Conservation (phyloP, 2,113 vertebrate species). For the Ellobius talpinus region DNA sequence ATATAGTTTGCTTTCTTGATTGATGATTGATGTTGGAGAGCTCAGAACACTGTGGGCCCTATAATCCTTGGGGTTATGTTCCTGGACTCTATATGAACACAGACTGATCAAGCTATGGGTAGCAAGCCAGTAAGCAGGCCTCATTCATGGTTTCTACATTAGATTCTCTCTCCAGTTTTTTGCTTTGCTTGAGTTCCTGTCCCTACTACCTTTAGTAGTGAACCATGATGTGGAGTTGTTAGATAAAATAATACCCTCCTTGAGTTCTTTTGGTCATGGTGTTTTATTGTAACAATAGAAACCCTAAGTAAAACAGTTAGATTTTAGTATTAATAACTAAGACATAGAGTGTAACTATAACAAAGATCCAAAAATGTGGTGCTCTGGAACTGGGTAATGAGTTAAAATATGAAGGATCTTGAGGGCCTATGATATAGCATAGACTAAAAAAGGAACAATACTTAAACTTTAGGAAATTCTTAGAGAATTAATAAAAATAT, state of each 20-base stretch:
- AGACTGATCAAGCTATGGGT: neutral
- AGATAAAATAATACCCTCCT: neutral
- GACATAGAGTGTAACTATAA: neutral
- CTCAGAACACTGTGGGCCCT: neutral
- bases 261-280: neutral
- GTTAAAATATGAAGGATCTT: neutral
- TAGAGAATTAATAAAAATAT: neutral
- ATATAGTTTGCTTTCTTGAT: neutral
- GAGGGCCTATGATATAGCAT: too few species aligned
- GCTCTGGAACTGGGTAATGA: neutral
- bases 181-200: neutral
- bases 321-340: neutral
- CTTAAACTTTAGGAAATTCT: neutral
- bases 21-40: neutral
- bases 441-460: neutral
- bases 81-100: neutral
- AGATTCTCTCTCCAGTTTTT: neutral
- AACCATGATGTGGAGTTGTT: neutral
- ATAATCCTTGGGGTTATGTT: neutral
- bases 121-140: neutral
- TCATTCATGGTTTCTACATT: neutral
- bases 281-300: neutral
- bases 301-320: neutral
- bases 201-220: too few species aligned
- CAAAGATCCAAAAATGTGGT: neutral